phyloP scores from a whole-genome alignment of 2,113 vertebrate genomes.

The Hemibagrus wyckioides region DNA sequence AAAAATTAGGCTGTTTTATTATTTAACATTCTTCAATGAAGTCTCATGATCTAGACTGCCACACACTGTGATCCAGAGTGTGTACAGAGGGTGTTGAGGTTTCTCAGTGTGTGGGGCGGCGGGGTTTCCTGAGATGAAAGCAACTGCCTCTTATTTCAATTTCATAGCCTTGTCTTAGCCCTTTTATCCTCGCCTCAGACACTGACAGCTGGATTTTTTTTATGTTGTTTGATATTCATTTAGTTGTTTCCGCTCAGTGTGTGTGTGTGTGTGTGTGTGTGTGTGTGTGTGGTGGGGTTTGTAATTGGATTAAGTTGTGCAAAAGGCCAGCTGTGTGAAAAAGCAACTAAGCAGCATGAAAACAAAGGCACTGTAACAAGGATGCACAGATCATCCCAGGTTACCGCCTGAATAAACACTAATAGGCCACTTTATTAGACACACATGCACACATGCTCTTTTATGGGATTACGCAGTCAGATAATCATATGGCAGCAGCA shows the following conservation, averaged over 20 bases:
- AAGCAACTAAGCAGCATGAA: constrained; percentile 58
- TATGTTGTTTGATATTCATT: constrained; percentile 16
- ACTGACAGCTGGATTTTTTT: constrained; percentile 49
- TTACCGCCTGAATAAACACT: constrained; percentile 2
- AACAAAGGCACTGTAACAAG: constrained; percentile 40
- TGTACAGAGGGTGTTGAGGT: background rate
- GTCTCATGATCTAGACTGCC: background rate
- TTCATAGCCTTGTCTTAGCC: constrained; percentile 60
- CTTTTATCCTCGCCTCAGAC: constrained; percentile 66
- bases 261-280: constrained; percentile 55
- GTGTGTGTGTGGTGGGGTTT: constrained; percentile 58
- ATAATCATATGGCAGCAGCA: background rate
- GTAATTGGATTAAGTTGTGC: constrained; percentile 71
- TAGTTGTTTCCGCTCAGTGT: constrained; percentile 33
- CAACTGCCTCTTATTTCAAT: constrained; percentile 32
- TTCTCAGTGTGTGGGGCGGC: background rate
- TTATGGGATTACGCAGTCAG: background rate
- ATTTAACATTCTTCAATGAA: background rate
- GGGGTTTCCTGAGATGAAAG: constrained; percentile 22
- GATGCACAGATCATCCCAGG: constrained; percentile 2
- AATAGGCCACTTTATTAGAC: background rate
- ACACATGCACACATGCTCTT: background rate
- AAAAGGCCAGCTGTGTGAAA: constrained; percentile 71
- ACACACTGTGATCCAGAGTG: background rate
- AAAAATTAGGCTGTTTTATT: background rate